phyloP scores from a whole-genome alignment of 2,113 vertebrate species.

The Scomber colias region DNA sequence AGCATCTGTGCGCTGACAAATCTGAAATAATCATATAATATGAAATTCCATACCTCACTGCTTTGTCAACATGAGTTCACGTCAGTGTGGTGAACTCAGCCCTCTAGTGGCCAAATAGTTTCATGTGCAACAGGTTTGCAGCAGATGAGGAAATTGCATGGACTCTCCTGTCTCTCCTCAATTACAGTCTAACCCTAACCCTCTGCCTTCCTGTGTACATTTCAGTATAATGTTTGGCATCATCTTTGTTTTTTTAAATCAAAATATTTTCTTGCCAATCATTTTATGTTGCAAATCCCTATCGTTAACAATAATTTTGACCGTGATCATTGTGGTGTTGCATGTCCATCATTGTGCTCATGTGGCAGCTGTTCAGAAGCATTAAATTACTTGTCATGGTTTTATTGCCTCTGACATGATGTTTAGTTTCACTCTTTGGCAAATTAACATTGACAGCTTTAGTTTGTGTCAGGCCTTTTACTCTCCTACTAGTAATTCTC shows the following conservation, averaged over 20 bases:
- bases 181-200: neutral
- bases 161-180: neutral
- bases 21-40: neutral
- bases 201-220: slow-evolving; percentile 29
- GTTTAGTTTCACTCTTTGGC: slow-evolving; percentile 3
- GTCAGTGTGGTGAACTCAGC: slow-evolving; percentile 43
- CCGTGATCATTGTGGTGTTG: neutral
- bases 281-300: slow-evolving; percentile 1
- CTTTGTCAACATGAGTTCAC: slow-evolving; percentile 10
- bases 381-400: neutral
- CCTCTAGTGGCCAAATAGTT: slow-evolving; percentile 72
- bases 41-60: slow-evolving; percentile 7
- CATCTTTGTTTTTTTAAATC: slow-evolving; percentile 33
- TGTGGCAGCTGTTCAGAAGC: slow-evolving; percentile 22
- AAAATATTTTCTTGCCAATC: slow-evolving; percentile 4
- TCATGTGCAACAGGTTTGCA: slow-evolving; percentile 5
- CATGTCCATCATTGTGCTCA: neutral
- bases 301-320: neutral
- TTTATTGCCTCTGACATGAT: slow-evolving; percentile 19
- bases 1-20: slow-evolving; percentile 23
- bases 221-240: slow-evolving; percentile 27
- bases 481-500: neutral
- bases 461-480: neutral
- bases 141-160: neutral
- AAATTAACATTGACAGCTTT: neutral